These are phyloP conservation scores for Ochotona princeps DNA, from an alignment of 2,113 vertebrate species.

Conservation along the genomic window DNA sequence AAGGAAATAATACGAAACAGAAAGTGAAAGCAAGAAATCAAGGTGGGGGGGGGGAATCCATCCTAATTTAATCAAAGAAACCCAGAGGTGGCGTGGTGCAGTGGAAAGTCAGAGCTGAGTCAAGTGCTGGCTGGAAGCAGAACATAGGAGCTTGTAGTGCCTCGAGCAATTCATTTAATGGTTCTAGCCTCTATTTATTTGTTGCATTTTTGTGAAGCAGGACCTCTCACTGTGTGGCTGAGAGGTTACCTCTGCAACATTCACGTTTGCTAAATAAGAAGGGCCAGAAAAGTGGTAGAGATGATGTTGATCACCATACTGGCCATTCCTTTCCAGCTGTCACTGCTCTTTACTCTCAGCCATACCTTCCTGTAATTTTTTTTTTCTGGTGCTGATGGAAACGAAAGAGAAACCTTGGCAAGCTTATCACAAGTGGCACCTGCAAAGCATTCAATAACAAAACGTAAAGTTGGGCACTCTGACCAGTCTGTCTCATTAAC, in stretches of 20 bases:
- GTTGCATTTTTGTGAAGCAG: neutral
- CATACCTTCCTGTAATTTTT: neutral
- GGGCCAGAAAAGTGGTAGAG: neutral
- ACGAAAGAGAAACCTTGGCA: neutral
- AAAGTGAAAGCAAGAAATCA: neutral
- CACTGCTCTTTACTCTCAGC: neutral
- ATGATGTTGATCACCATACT: neutral
- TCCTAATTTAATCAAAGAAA: slow-evolving; percentile 1
- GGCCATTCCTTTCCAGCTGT: neutral
- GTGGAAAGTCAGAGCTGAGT: neutral
- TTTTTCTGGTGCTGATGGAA: neutral
- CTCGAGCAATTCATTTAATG: neutral
- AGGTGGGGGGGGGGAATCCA: neutral
- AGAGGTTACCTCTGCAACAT: neutral
- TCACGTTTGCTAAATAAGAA: neutral
- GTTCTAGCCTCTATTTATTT: neutral
- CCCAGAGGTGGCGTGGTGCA: neutral
- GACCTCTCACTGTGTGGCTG: neutral
- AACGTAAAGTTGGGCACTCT: neutral
- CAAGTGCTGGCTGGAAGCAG: neutral
- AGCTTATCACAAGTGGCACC: neutral
- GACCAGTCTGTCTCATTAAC: neutral
- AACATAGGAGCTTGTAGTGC: neutral
- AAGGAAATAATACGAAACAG: slow-evolving; percentile 54
- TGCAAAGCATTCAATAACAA: neutral